Conservation (phyloP, 1,140 invertebrate species). For the Manduca sexta region DNA sequence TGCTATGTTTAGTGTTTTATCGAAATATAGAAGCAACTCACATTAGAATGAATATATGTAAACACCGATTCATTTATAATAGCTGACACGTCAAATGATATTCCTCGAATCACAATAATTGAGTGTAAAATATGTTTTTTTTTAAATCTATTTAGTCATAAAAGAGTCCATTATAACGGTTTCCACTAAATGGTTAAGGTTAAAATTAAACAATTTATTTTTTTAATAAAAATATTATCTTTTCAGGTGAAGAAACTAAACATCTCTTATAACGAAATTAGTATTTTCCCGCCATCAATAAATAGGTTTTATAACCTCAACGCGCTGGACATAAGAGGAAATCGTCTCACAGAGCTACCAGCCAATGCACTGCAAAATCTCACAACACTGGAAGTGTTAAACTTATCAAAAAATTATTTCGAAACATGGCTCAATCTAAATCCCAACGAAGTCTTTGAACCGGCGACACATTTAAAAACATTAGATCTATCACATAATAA, state of each 20-base stretch:
- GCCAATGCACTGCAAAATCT: conserved; percentile 65
- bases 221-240: conserved; percentile 6
- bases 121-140: no score
- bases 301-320: conserved; percentile 60
- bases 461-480: conserved; percentile 61
- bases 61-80: no score
- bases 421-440: conserved; percentile 71
- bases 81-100: no score
- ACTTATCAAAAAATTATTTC: conserved; percentile 74
- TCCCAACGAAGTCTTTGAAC: conserved; percentile 60
- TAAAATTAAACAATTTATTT: no score
- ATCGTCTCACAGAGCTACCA: conserved; percentile 63
- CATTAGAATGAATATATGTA: no score
- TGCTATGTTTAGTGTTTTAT: no score
- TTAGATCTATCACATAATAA: conserved; percentile 71
- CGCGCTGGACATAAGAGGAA: conserved; percentile 74
- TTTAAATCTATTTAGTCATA: no score
- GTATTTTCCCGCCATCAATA: conserved; percentile 59
- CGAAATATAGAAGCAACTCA: no score
- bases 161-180: no score
- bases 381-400: conserved; percentile 65
- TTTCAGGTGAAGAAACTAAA: conserved; percentile 70
- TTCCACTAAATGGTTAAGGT: no score
- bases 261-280: conserved; percentile 78
- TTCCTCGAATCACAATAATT: no score